These are phyloP conservation scores for Harpegnathos saltator DNA, from an alignment of 1,140 invertebrate genomes.

Conservation along the genomic window DNA sequence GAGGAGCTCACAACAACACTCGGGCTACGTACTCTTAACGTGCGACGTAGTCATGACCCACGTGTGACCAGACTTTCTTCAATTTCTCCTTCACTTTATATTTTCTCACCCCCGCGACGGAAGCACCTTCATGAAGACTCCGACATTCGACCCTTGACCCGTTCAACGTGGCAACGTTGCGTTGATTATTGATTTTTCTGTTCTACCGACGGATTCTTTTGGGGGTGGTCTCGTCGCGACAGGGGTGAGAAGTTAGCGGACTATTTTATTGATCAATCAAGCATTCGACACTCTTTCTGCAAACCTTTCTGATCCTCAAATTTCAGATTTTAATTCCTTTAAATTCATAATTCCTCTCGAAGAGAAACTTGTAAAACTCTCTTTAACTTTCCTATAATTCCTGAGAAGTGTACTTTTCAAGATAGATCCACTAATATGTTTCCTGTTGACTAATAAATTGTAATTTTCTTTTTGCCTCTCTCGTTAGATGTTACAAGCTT, in stretches of 20 bases:
- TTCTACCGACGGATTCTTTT: slow-evolving; percentile 62
- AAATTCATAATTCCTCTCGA: neutral
- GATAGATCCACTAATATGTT: neutral
- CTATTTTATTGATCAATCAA: slow-evolving; percentile 19
- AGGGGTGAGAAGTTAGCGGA: neutral
- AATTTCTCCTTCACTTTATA: slow-evolving; percentile 56
- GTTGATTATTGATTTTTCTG: slow-evolving; percentile 68
- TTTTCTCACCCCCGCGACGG: slow-evolving; percentile 65
- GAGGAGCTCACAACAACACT: slow-evolving; percentile 6
- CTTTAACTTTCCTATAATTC: neutral
- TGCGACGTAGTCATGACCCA: slow-evolving; percentile 68
- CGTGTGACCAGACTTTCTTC: slow-evolving; percentile 54
- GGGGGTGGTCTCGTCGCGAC: neutral
- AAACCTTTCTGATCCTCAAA: no score
- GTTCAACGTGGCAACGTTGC: slow-evolving; percentile 72
- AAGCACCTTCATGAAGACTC: slow-evolving; percentile 61
- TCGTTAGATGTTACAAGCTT: neutral
- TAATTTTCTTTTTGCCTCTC: neutral
- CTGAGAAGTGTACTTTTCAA: neutral
- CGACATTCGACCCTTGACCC: neutral
- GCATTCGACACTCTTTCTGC: neutral
- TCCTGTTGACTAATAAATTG: neutral
- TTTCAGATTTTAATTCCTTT: slow-evolving; percentile 11
- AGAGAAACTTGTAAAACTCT: neutral
- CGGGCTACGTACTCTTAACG: slow-evolving; percentile 12